A percentile compares a stretch with the other conserved stretches of the same genome.
Evolutionary conservation across 1,140 invertebrate species (phyloP).

Genomic region (Holotrichia oblita): DNA sequence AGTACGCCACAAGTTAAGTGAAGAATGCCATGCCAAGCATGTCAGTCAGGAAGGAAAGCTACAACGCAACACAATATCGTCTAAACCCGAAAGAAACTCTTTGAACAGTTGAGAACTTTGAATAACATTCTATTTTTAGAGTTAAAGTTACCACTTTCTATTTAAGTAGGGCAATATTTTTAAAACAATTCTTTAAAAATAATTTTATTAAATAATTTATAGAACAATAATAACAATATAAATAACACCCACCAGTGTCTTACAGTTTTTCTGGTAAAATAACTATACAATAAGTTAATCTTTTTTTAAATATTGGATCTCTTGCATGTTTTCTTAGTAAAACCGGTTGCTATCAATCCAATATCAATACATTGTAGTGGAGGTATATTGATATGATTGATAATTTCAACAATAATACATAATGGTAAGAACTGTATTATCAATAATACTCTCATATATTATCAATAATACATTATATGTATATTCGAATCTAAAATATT

Average conservation of each 20-base stretch:
- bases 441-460: conserved; percentile 5
- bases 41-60: too few relatives aligned
- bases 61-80: too few relatives aligned
- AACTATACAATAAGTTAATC: conserved; percentile 32
- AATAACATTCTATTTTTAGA: too few relatives aligned
- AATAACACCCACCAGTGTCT: conserved; percentile 11
- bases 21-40: too few relatives aligned
- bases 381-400: not conserved
- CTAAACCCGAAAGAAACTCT: too few relatives aligned
- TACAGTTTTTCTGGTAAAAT: conserved; percentile 1
- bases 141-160: too few relatives aligned
- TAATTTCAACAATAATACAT: not conserved
- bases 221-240: conserved; percentile 23
- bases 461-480: not conserved
- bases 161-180: not conserved
- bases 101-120: too few relatives aligned
- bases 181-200: not conserved
- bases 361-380: not conserved
- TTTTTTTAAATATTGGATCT: not conserved
- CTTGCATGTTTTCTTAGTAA: not conserved
- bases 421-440: not conserved
- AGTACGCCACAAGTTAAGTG: too few relatives aligned
- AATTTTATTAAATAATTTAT: conserved; percentile 33
- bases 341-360: not conserved
- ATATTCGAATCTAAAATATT: not conserved